Evolutionary conservation across 64 coral and sea anemone species (phyloP).

Genomic region (Porites lutea): DNA sequence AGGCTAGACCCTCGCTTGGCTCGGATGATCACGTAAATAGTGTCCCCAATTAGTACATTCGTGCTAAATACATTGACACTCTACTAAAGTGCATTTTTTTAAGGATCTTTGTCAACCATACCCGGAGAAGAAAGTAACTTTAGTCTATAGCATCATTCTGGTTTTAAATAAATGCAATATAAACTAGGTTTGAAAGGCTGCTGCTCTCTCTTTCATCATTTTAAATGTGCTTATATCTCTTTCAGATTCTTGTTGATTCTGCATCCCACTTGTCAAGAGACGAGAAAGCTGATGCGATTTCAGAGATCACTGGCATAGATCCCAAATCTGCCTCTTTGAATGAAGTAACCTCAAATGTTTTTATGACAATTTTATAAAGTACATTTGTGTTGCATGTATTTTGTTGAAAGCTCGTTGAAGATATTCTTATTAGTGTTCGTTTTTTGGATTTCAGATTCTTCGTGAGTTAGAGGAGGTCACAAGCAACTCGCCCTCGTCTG

Average conservation of each 20-base stretch:
- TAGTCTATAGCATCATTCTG: too few species aligned
- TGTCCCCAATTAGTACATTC: too few species aligned
- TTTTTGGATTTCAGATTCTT: constrained; percentile 6
- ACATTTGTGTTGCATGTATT: too few species aligned
- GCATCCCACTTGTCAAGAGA: constrained; percentile 41
- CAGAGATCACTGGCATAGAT: constrained; percentile 72
- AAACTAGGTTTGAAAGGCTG: too few species aligned
- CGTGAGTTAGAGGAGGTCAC: constrained; percentile 7
- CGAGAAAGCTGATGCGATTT: constrained; percentile 56
- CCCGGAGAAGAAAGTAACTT: too few species aligned
- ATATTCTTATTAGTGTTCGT: background rate
- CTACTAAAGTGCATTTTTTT: too few species aligned
- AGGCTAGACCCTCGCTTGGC: too few species aligned
- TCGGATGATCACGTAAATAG: too few species aligned
- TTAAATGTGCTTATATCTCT: background rate
- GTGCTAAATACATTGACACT: too few species aligned
- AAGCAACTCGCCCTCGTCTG: background rate
- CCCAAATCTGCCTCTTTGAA: constrained; percentile 11
- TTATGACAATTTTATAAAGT: background rate
- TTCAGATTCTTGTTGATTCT: constrained; percentile 73
- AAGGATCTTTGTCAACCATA: too few species aligned
- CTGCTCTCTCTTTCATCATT: too few species aligned
- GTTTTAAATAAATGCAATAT: too few species aligned
- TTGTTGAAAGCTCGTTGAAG: background rate
- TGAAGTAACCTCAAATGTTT: constrained; percentile 21